phyloP scores from a whole-genome alignment of 2,888 invertebrate species.

The Uloborus plumipes region DNA sequence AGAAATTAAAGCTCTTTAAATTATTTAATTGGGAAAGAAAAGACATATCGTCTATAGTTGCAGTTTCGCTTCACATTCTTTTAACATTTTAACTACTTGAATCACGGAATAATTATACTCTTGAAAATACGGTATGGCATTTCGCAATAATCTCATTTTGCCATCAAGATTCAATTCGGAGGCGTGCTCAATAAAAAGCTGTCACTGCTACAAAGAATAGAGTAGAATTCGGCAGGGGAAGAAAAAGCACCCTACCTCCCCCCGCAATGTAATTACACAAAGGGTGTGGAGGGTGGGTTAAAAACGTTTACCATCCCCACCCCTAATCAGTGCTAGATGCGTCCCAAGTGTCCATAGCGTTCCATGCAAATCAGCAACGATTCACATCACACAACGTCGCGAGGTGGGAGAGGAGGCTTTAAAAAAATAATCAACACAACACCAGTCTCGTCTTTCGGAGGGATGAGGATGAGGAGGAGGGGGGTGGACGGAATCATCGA shows the following conservation, averaged over 20 bases:
- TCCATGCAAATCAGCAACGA: slow-evolving; percentile 51
- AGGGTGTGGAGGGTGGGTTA: slow-evolving; percentile 11
- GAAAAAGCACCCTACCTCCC: slow-evolving; percentile 8
- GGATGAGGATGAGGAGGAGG: too few relatives aligned
- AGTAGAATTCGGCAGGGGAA: not conserved
- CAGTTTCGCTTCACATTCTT: too few relatives aligned
- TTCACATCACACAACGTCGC: too few relatives aligned
- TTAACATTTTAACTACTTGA: too few relatives aligned
- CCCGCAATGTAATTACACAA: slow-evolving; percentile 50
- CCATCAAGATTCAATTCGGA: slow-evolving; percentile 17
- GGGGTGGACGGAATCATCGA: slow-evolving; percentile 16
- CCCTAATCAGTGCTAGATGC: slow-evolving; percentile 50
- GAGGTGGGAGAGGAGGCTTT: not conserved
- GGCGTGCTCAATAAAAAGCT: slow-evolving; percentile 41
- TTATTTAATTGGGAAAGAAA: too few relatives aligned
- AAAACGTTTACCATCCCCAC: slow-evolving; percentile 49
- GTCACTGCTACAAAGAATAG: slow-evolving; percentile 43
- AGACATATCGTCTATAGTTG: too few relatives aligned
- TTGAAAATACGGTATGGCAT: not conserved
- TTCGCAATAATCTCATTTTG: slow-evolving; percentile 24
- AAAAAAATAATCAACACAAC: slow-evolving; percentile 15
- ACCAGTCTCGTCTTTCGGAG: slow-evolving; percentile 32
- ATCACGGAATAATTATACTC: too few relatives aligned
- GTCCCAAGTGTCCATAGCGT: slow-evolving; percentile 30
- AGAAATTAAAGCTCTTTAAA: too few relatives aligned